Percentiles rank a stretch among this genome's conserved stretches.
These are phyloP conservation scores for Sebastes minor DNA, from an alignment of 2,797 vertebrate species.

Conservation along the genomic window DNA sequence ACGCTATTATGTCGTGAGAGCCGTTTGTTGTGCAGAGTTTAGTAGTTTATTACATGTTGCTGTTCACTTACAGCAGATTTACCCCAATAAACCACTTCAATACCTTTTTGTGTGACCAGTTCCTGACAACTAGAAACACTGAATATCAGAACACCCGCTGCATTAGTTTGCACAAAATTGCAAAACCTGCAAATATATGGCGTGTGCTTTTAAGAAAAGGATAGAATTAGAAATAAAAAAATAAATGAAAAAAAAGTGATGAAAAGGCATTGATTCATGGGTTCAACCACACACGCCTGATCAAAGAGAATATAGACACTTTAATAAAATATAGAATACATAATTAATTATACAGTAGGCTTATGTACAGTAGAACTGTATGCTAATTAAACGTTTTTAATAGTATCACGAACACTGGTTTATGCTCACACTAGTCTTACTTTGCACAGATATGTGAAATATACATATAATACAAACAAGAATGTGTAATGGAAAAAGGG, in stretches of 20 bases:
- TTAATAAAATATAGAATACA: slow-evolving; percentile 85
- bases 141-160: background rate
- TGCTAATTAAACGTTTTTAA: slow-evolving; percentile 76
- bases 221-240: background rate
- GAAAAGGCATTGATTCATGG: slow-evolving; percentile 61
- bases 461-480: slow-evolving; percentile 55
- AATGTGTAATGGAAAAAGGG: slow-evolving; percentile 32
- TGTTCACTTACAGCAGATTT: background rate
- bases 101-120: background rate
- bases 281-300: slow-evolving; percentile 73
- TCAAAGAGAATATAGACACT: slow-evolving; percentile 85
- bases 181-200: slow-evolving; percentile 33
- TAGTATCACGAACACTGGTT: slow-evolving; percentile 66
- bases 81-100: background rate
- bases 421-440: slow-evolving; percentile 61
- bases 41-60: background rate
- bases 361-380: slow-evolving; percentile 78
- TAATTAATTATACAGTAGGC: slow-evolving; percentile 80
- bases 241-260: background rate
- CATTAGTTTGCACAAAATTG: slow-evolving; percentile 12
- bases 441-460: slow-evolving; percentile 67
- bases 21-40: background rate
- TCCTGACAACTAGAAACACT: background rate
- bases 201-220: background rate
- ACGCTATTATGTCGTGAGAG: background rate